These are phyloP conservation scores for Macrocentrus cingulum DNA, from an alignment of 1,140 invertebrate species.

Conservation along the genomic window DNA sequence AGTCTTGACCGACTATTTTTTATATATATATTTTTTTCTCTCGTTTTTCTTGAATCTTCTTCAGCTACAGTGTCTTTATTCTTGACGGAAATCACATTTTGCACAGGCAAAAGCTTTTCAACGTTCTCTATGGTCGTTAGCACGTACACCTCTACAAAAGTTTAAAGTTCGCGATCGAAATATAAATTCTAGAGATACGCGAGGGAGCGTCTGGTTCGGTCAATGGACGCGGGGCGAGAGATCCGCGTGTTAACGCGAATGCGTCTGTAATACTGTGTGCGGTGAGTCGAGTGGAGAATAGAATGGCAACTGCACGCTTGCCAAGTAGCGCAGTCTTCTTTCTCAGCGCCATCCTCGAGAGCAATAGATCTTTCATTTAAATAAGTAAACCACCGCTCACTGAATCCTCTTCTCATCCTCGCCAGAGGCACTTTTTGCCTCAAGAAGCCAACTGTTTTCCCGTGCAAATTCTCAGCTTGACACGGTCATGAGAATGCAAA, in stretches of 20 bases:
- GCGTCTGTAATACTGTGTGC: not conserved
- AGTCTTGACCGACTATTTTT: not conserved
- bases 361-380: slow-evolving; percentile 39
- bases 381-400: slow-evolving; percentile 35
- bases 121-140: slow-evolving; percentile 2
- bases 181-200: slow-evolving; percentile 30
- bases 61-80: too few relatives aligned
- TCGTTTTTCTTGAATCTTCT: too few relatives aligned
- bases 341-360: slow-evolving; percentile 32
- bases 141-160: slow-evolving; percentile 5
- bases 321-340: slow-evolving; percentile 7
- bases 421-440: too few relatives aligned
- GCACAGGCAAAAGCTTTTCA: too few relatives aligned
- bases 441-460: too few relatives aligned
- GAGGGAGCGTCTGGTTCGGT: not conserved
- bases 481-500: too few relatives aligned
- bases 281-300: not conserved
- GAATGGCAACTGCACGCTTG: slow-evolving; percentile 27
- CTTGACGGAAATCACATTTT: too few relatives aligned
- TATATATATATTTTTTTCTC: not conserved
- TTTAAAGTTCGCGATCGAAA: slow-evolving; percentile 32
- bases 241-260: too few relatives aligned
- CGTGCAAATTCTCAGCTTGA: too few relatives aligned
- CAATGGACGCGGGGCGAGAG: not conserved
- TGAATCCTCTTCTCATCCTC: not conserved